phyloP scores from a whole-genome alignment of 2,888 invertebrate genomes.

The Hyalella azteca region DNA sequence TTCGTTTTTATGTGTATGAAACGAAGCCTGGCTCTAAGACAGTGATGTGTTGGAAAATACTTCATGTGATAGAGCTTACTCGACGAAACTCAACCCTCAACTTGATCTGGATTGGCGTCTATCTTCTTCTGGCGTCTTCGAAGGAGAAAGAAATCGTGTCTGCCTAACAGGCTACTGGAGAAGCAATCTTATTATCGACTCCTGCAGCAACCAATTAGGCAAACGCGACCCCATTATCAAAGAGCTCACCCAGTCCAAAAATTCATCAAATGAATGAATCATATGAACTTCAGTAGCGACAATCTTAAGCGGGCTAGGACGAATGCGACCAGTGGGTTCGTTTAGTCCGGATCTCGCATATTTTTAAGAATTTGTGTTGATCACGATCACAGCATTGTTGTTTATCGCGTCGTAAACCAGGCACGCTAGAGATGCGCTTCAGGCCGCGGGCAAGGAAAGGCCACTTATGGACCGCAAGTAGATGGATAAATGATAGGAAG shows the following conservation, averaged over 20 bases:
- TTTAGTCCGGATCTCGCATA: too few species aligned
- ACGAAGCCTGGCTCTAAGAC: constrained; percentile 50
- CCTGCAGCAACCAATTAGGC: constrained; percentile 62
- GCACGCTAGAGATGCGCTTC: too few species aligned
- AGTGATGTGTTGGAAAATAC: neutral
- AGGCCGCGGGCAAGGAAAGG: too few species aligned
- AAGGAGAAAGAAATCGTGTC: constrained; percentile 49
- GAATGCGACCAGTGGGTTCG: too few species aligned
- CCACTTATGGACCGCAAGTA: too few species aligned
- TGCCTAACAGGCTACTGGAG: constrained; percentile 63
- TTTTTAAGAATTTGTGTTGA: too few species aligned
- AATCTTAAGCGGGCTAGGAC: too few species aligned
- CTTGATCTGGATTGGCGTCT: neutral
- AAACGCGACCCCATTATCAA: constrained; percentile 41
- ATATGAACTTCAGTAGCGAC: too few species aligned
- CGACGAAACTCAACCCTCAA: neutral
- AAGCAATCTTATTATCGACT: constrained; percentile 60
- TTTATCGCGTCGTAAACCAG: too few species aligned
- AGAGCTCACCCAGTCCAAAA: neutral
- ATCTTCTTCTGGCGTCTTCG: neutral
- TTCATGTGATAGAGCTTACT: neutral
- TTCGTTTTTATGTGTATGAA: neutral
- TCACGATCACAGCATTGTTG: too few species aligned
- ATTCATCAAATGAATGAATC: too few species aligned
- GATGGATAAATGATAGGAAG: too few species aligned